Conservation (phyloP, 1,140 invertebrate genomes). For the Belonocnema kinseyi region DNA sequence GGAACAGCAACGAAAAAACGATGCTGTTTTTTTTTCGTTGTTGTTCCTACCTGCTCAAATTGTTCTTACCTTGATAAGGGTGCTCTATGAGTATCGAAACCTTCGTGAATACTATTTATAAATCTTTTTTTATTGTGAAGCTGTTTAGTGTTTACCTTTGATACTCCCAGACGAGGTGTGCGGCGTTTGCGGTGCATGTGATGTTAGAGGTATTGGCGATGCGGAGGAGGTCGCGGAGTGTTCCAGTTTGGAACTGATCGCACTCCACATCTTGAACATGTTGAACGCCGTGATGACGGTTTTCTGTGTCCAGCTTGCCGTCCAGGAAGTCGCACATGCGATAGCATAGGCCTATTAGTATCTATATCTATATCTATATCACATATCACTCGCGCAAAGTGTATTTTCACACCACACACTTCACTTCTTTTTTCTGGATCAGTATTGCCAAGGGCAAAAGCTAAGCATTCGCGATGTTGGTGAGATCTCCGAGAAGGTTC, state of each 20-base stretch:
- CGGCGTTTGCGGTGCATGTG: constrained; percentile 79
- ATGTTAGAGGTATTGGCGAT: constrained; percentile 71
- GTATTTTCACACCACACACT: neutral
- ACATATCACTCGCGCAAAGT: constrained; percentile 42
- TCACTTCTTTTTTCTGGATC: neutral
- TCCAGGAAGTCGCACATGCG: constrained; percentile 36
- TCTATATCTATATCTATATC: constrained; percentile 19
- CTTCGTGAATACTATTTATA: no score
- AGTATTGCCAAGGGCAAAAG: neutral
- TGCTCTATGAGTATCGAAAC: no score
- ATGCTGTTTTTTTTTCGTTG: no score
- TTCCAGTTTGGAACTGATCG: constrained; percentile 87
- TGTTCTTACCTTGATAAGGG: no score
- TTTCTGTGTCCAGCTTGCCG: constrained; percentile 46
- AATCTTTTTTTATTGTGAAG: no score
- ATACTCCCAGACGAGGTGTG: constrained; percentile 89
- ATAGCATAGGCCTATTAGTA: neutral
- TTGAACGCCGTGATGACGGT: constrained; percentile 78
- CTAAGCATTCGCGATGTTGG: neutral
- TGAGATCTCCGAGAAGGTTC: neutral
- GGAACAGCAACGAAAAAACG: no score
- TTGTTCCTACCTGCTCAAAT: no score
- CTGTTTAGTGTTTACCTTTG: constrained; percentile 81
- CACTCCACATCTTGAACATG: constrained; percentile 93
- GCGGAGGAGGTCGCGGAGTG: constrained; percentile 76